Conservation (phyloP, 2,113 vertebrate species). For the Rhea americana region DNA sequence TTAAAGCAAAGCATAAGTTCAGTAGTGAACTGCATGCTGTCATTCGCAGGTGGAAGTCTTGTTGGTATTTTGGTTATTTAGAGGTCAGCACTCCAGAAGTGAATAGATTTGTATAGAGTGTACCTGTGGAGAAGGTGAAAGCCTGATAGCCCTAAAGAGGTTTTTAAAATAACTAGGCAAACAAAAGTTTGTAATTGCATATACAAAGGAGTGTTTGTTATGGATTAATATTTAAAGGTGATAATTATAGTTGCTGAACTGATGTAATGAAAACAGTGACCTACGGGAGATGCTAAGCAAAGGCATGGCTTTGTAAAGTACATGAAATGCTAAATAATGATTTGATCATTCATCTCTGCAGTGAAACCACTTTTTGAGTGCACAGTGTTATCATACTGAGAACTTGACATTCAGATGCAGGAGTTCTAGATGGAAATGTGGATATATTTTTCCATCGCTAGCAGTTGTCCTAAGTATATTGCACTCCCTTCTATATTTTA, state of each 20-base stretch:
- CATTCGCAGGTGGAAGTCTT: neutral
- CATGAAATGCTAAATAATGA: neutral
- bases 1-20: neutral
- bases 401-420: neutral
- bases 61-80: neutral
- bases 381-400: neutral
- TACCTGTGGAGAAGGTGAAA: neutral
- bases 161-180: neutral
- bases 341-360: neutral
- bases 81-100: neutral
- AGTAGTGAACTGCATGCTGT: neutral
- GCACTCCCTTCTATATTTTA: neutral
- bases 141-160: neutral
- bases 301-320: neutral
- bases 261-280: neutral
- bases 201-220: neutral
- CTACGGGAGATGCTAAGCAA: neutral
- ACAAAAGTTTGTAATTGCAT: neutral
- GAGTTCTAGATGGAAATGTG: neutral
- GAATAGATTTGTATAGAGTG: neutral
- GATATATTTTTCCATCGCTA: neutral
- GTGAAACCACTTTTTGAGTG: neutral
- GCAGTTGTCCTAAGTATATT: neutral
- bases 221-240: neutral
- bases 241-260: neutral